Conservation (phyloP, 2,888 invertebrate genomes). For the Hermaeophaga mercurialis region DNA sequence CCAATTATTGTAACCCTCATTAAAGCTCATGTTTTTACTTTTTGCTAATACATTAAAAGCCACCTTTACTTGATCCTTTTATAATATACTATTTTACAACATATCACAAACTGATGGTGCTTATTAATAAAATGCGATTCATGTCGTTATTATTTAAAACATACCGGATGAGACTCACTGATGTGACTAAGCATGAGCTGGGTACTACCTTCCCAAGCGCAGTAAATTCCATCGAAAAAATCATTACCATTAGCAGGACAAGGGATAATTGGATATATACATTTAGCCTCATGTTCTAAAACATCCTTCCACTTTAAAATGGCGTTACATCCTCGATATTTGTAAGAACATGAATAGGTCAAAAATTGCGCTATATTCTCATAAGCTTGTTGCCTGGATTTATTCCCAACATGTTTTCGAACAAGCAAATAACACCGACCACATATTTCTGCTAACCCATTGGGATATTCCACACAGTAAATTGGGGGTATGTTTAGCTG, state of each 20-base stretch:
- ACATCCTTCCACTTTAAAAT: constrained; percentile 34
- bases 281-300: constrained; percentile 4
- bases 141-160: too few species aligned
- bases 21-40: too few species aligned
- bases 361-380: constrained; percentile 36
- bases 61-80: too few species aligned
- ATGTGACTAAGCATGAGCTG: neutral
- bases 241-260: neutral
- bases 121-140: neutral
- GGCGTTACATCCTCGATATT: constrained; percentile 35
- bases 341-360: constrained; percentile 39
- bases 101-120: neutral
- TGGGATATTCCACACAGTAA: constrained; percentile 23
- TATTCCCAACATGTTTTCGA: constrained; percentile 12
- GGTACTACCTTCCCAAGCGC: neutral
- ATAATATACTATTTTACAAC: too few species aligned
- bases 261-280: neutral
- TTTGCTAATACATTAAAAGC: too few species aligned
- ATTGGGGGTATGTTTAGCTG: constrained; percentile 36
- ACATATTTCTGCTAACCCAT: constrained; percentile 28
- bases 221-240: neutral
- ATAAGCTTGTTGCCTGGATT: constrained; percentile 34
- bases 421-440: constrained; percentile 34
- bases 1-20: too few species aligned
- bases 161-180: neutral